Percentiles rank a stretch among this genome's conserved stretches.
Conservation (phyloP, 2,113 vertebrate genomes). For the Eolophus roseicapilla region DNA sequence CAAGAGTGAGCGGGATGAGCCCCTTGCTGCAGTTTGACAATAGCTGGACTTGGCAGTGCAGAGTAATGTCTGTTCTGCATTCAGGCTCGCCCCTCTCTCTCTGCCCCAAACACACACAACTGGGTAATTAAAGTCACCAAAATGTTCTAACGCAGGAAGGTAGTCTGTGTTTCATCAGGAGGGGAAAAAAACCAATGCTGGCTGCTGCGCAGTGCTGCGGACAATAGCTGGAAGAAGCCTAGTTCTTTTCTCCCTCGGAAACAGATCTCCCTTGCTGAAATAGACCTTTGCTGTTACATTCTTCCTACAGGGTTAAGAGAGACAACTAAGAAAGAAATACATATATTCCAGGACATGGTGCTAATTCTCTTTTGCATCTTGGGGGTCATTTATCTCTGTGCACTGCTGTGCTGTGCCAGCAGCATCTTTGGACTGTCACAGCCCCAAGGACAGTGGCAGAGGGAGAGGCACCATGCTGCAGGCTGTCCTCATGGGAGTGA, state of each 20-base stretch:
- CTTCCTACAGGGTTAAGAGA: not conserved
- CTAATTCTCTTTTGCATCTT: not conserved
- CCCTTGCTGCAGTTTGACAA: not conserved
- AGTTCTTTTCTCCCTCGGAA: not conserved
- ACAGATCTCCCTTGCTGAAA: not conserved
- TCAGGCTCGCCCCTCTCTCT: not conserved
- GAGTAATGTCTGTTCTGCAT: not conserved
- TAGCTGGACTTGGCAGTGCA: not conserved
- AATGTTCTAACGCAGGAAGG: not conserved
- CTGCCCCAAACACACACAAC: not conserved
- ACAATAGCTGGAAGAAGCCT: conserved; percentile 40
- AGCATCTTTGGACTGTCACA: not conserved
- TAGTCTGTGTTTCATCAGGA: conserved; percentile 28
- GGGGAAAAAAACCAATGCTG: not conserved
- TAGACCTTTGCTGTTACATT: not conserved
- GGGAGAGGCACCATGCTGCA: not conserved
- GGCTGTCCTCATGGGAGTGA: not conserved
- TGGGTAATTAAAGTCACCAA: conserved; percentile 14
- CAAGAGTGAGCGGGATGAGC: not conserved
- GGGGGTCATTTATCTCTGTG: not conserved
- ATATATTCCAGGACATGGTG: not conserved
- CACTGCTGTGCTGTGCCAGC: not conserved
- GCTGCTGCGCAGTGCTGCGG: not conserved
- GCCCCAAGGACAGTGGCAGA: rapidly evolving
- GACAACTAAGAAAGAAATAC: not conserved